Conservation (phyloP, 2,113 vertebrate species). For the Pseudonaja textilis region DNA sequence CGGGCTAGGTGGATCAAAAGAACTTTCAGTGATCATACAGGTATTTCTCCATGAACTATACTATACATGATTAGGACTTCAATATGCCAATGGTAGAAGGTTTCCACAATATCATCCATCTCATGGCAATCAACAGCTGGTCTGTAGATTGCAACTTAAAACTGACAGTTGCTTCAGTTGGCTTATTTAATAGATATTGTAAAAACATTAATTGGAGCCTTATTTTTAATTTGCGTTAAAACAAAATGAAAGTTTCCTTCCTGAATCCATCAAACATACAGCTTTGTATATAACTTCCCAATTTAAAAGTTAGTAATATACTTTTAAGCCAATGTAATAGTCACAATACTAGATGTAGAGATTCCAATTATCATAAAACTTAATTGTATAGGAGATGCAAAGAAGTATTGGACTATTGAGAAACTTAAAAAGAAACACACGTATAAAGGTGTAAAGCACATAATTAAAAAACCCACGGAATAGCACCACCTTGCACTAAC, state of each 20-base stretch:
- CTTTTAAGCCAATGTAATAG: neutral
- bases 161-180: neutral
- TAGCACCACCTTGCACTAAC: neutral
- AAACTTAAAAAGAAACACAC: neutral
- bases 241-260: neutral
- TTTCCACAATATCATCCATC: neutral
- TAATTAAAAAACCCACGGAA: slow-evolving; percentile 1
- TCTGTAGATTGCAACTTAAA: neutral
- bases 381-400: neutral
- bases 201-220: neutral
- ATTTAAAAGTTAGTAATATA: neutral
- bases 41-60: neutral
- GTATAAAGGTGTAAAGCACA: neutral
- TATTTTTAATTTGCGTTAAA: neutral
- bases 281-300: neutral
- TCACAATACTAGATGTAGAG: neutral
- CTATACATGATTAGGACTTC: neutral
- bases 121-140: no score
- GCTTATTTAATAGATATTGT: neutral
- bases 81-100: neutral
- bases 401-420: neutral
- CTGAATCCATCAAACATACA: neutral
- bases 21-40: neutral
- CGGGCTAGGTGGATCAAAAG: neutral
- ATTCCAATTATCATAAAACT: neutral